phyloP scores from a whole-genome alignment of 2,888 invertebrate genomes.

The Stenolophus ochropezus region DNA sequence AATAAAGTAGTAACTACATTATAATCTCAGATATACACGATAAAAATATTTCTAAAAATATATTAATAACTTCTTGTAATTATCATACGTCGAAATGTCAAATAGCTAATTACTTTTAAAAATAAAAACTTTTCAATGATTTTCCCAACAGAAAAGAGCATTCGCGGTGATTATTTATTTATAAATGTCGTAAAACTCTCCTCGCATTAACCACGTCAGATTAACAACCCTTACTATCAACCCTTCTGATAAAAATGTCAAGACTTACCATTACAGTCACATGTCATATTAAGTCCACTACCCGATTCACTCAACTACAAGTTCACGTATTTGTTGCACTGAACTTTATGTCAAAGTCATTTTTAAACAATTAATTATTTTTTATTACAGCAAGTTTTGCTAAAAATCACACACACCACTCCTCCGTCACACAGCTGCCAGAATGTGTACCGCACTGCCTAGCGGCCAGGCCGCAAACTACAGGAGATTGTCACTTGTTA shows the following conservation, averaged over 20 bases:
- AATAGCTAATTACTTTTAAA: neutral
- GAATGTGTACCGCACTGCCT: slow-evolving; percentile 54
- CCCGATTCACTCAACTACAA: neutral
- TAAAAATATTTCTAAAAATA: slow-evolving; percentile 29
- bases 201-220: slow-evolving; percentile 39
- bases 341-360: slow-evolving; percentile 32
- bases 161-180: neutral
- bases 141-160: neutral
- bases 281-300: slow-evolving; percentile 46
- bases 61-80: slow-evolving; percentile 28
- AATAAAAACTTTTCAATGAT: neutral
- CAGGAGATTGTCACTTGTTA: neutral
- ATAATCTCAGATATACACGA: slow-evolving; percentile 18
- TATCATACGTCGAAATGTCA: slow-evolving; percentile 21
- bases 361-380: slow-evolving; percentile 56
- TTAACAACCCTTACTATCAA: slow-evolving; percentile 53
- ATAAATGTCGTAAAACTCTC: slow-evolving; percentile 9
- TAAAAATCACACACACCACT: slow-evolving; percentile 54
- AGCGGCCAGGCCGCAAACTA: slow-evolving; percentile 19
- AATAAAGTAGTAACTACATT: slow-evolving; percentile 12
- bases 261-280: slow-evolving; percentile 55
- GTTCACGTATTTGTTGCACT: slow-evolving; percentile 41
- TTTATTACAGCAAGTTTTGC: slow-evolving; percentile 47
- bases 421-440: slow-evolving; percentile 57
- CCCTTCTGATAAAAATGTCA: slow-evolving; percentile 51